Evolutionary conservation across 2,113 vertebrate genomes (phyloP).

Genomic region (Pelodiscus sinensis): DNA sequence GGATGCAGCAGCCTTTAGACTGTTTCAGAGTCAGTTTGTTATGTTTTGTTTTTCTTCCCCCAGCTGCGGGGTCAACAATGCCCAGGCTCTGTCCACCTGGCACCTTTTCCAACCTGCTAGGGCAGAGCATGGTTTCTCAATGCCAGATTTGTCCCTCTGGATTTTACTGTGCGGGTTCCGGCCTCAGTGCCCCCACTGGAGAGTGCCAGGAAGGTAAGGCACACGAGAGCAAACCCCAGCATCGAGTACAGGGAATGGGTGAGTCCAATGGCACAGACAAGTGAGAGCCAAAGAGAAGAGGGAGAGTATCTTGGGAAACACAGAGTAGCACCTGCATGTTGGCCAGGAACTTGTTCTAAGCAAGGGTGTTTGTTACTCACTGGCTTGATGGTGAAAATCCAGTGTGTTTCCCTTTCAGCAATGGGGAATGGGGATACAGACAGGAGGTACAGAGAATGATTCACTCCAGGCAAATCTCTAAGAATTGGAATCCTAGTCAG

Average conservation of each 20-base stretch:
- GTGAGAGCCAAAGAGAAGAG: neutral
- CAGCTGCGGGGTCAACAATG: slow-evolving; percentile 82
- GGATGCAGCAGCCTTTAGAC: neutral
- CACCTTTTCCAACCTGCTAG: slow-evolving; percentile 82
- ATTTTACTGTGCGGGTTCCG: slow-evolving; percentile 82
- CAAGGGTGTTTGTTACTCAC: neutral
- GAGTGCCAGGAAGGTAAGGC: slow-evolving; percentile 85
- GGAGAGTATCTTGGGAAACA: neutral
- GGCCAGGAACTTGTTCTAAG: neutral
- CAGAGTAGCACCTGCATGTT: accelerated
- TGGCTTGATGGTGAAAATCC: neutral
- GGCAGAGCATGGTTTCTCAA: slow-evolving; percentile 68
- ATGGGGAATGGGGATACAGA: neutral
- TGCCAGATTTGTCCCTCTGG: slow-evolving; percentile 86
- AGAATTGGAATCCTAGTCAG: neutral
- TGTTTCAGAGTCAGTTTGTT: neutral
- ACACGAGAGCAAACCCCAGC: accelerated
- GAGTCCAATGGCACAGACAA: neutral
- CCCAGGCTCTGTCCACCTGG: slow-evolving; percentile 86
- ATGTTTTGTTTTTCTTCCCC: neutral
- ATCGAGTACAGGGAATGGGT: neutral
- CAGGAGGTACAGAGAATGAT: neutral
- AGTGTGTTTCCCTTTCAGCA: neutral
- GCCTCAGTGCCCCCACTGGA: slow-evolving; percentile 83
- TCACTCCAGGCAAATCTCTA: neutral